Conservation (phyloP, 30 jellyfish, hydroid and myxozoan genomes). For the Cassiopea andromeda region DNA sequence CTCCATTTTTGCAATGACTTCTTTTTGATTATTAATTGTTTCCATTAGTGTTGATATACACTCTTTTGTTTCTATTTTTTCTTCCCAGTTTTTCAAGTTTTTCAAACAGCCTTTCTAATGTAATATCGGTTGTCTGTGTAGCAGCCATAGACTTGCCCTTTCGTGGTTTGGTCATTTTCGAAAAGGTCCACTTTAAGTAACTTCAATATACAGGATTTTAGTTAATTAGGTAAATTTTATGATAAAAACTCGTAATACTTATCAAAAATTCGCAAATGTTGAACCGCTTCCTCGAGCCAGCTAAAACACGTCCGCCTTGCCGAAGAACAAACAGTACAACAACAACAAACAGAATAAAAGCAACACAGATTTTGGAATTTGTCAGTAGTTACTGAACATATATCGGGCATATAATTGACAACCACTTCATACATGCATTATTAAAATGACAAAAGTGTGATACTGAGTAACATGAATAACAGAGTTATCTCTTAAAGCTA, state of each 20-base stretch:
- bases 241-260: neutral
- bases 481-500: too few relatives aligned
- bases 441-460: too few relatives aligned
- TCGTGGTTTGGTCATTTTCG: neutral
- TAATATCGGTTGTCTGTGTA: neutral
- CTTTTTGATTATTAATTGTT: constrained; percentile 5
- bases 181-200: neutral
- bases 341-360: too few relatives aligned
- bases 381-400: too few relatives aligned
- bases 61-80: constrained; percentile 19
- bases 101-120: neutral
- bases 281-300: neutral
- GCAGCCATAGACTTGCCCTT: neutral
- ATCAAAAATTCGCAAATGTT: neutral
- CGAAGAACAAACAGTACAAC: neutral
- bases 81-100: constrained; percentile 18
- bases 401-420: too few relatives aligned
- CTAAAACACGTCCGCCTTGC: neutral
- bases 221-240: neutral
- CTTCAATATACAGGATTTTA: neutral
- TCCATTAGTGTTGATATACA: neutral
- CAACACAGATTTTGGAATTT: too few relatives aligned
- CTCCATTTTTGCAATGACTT: constrained; percentile 4
- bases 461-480: too few relatives aligned
- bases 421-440: too few relatives aligned